Evolutionary conservation across 2,113 vertebrate species (phyloP).

Genomic region (Gambusia holbrooki): DNA sequence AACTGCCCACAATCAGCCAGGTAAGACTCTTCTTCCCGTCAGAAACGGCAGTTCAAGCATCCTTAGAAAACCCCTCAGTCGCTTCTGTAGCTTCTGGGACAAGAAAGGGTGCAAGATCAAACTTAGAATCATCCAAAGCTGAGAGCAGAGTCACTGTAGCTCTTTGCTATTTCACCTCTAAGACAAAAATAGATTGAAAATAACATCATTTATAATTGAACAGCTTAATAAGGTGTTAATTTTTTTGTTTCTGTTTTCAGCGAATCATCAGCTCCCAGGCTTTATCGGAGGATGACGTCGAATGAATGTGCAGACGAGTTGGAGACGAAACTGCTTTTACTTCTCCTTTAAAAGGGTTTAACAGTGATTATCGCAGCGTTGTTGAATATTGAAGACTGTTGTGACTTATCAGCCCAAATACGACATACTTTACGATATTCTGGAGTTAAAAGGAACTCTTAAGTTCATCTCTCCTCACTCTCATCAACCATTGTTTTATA

Average conservation of each 20-base stretch:
- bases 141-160: constrained; percentile 55
- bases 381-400: neutral
- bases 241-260: constrained; percentile 77
- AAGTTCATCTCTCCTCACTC: neutral
- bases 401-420: constrained; percentile 1
- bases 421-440: neutral
- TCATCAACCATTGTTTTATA: constrained; percentile 13
- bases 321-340: neutral
- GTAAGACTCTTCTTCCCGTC: constrained; percentile 9
- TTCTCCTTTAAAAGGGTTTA: neutral
- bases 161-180: constrained; percentile 78
- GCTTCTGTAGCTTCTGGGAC: constrained; percentile 68
- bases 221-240: neutral
- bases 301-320: constrained; percentile 66
- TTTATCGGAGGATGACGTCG: constrained; percentile 91
- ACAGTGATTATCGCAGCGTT: neutral
- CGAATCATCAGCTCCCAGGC: constrained; percentile 85
- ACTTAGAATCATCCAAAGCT: constrained; percentile 79
- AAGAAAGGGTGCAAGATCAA: constrained; percentile 78
- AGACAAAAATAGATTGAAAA: constrained; percentile 67
- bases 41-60: constrained; percentile 42
- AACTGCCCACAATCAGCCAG: constrained; percentile 92
- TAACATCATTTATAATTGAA: neutral
- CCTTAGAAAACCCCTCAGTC: constrained; percentile 76
- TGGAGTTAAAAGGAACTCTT: neutral